Conservation (phyloP, 2,888 invertebrate species). For the Taphrorychus bicolor region DNA sequence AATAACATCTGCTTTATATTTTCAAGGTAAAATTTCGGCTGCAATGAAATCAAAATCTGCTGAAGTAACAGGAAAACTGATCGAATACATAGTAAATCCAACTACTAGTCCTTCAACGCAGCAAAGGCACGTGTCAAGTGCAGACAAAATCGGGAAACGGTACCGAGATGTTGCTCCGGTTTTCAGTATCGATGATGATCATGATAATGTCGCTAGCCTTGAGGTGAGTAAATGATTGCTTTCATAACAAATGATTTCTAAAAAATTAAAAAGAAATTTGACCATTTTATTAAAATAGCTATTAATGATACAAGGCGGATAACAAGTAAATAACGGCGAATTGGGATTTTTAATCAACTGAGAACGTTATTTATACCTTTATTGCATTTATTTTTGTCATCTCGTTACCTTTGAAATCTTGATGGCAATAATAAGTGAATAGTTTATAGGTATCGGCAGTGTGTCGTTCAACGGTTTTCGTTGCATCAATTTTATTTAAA, state of each 20-base stretch:
- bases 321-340: not conserved
- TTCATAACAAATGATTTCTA: too few species aligned
- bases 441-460: too few species aligned
- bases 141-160: constrained; percentile 83
- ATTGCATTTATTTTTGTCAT: too few species aligned
- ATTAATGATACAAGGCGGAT: too few species aligned
- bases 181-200: constrained; percentile 93
- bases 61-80: constrained; percentile 89
- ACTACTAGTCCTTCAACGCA: constrained; percentile 64
- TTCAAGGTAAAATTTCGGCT: constrained; percentile 73
- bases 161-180: constrained; percentile 91
- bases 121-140: constrained; percentile 84
- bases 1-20: too few species aligned
- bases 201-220: constrained; percentile 64
- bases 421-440: too few species aligned
- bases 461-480: too few species aligned
- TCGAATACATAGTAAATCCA: constrained; percentile 94
- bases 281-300: not conserved
- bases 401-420: too few species aligned
- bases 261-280: not conserved
- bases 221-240: constrained; percentile 52
- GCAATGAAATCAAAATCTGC: constrained; percentile 91
- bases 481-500: too few species aligned
- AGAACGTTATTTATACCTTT: not conserved
- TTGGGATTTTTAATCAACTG: not conserved